Base-by-base conservation (phyloP, 2,888 invertebrate genomes). In the Tetanocera ferruginea region DNA sequence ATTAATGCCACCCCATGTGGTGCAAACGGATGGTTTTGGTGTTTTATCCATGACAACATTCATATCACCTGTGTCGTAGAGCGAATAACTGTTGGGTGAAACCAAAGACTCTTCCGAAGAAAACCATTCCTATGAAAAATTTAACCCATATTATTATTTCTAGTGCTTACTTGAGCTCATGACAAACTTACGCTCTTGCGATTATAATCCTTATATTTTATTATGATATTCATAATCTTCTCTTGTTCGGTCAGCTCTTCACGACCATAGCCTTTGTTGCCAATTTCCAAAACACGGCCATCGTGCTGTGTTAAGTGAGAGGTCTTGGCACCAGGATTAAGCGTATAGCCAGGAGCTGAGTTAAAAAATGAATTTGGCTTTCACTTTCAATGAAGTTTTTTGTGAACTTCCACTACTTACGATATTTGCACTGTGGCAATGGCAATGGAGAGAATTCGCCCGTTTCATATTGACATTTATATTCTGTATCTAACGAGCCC, bases 1-100 rank as follows among this genome's bases (percentile, higher is more conserved):
- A 89, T 96, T 96, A 19, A 92, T 91, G 49, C 94, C 95, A 31
- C 94, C 93, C 97, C 97, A 97, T 2, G 94, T 93, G 76, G 94
- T 92, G 84, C 97, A 97, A 14, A 92, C 91, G 0, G 94, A 94
- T 0, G 94, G 92, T 83, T 92, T 92, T 0, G 94, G 94, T 5
- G 86, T 82, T 25, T 82, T 85, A 80, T 88, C 86, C 8, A 88
- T 80, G 6, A 85, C 81, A 2, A 89, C 83, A 81, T 87, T 84
- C 11, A 87, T 69, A 14, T 86, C 86, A n/a, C 81, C 82, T 34
- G 83, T 84, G 77, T 82, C 81, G 69, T 90, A 90, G 5, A 90
- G 72, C 0, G 88, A 85, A 73, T 88, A 89, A 43, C 87, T 85
- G 31, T 81, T 81, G 0, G 85, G 79, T 0, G 85, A 82, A 3